phyloP scores from a whole-genome alignment of 2,888 invertebrate species.

The Hirtodrosophila cameraria region DNA sequence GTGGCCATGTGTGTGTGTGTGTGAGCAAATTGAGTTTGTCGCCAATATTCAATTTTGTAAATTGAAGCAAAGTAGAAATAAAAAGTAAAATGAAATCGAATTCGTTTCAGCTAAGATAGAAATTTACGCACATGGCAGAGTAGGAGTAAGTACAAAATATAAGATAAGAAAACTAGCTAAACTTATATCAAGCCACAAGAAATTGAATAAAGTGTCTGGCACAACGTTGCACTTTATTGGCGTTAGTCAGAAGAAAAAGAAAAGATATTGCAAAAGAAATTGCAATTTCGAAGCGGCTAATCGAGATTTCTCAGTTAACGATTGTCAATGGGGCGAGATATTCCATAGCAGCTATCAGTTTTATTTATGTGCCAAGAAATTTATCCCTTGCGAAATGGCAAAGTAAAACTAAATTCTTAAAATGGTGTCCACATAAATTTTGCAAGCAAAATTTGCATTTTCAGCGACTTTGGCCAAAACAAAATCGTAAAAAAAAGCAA shows the following conservation, averaged over 20 bases:
- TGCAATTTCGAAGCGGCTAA: constrained; percentile 9
- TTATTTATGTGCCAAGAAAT: constrained; percentile 22
- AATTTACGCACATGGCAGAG: constrained; percentile 47
- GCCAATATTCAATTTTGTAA: constrained; percentile 78
- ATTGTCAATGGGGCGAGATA: not conserved
- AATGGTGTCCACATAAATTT: constrained; percentile 38
- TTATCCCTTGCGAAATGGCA: not conserved
- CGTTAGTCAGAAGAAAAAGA: not conserved
- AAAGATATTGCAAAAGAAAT: constrained; percentile 3
- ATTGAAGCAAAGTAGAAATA: constrained; percentile 71
- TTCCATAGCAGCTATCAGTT: constrained; percentile 4
- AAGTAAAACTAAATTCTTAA: constrained; percentile 18
- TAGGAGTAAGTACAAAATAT: constrained; percentile 1
- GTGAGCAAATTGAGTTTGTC: constrained; percentile 71
- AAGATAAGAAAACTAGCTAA: not conserved
- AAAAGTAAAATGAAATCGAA: constrained; percentile 57
- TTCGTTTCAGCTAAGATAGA: constrained; percentile 51
- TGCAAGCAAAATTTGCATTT: constrained; percentile 30
- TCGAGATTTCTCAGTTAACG: constrained; percentile 16
- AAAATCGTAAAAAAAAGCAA: constrained; percentile 16
- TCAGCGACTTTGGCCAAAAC: constrained; percentile 12
- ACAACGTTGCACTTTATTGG: constrained; percentile 10
- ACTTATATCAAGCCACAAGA: constrained; percentile 20
- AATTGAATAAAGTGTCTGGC: constrained; percentile 37
- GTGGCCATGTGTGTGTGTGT: constrained; percentile 44